Base-by-base conservation (phyloP, 2,797 vertebrate genomes). In the Passerculus sandwichensis region DNA sequence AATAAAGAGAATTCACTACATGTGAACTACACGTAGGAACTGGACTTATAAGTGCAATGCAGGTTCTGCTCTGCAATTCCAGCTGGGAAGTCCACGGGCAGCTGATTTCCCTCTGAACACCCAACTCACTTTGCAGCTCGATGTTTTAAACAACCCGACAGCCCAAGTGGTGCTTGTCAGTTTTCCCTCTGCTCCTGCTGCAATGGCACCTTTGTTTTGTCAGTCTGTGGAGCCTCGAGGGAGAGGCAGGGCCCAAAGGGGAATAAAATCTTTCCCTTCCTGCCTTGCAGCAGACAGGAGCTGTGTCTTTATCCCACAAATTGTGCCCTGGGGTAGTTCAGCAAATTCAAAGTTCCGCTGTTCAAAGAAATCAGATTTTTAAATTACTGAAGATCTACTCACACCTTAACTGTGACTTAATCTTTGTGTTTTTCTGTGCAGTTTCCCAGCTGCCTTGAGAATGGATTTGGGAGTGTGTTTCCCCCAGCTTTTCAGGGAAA, bases 11-110 rank as follows among this genome's bases (percentile, higher is more conserved):
- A 64, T 30, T 65, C 27, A 5, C 23, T 18, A 13, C 0, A 2
- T 8, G 26, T 54, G 65, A 80, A 57, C 34, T 13, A 30, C 21
- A 23, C 2, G 16, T 13, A 10, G 0, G 0, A 42, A 29, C 2
- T 1, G 0, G 29, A 47, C 19, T 67, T 29, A 3, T 10, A 0
- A 32, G 34, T 6, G 7, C 54, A 44, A 26, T 38, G 40, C 34
- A 56, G 11, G 13, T 25, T 88, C 61, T 65, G 23, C 45, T 70
- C 69, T 36, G 16, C 50, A 19, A 1, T 78, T 57, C 45, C 23
- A 32, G 25, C 50, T 2, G 9, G 45, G 51, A 81, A 47, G 21
- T 17, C 45, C 67, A 15, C 0, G 1, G 50, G 40, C 11, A 62
- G 81, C 60, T 47, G 8, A 54, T 47, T 64, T 83, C 62, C 84